Evolutionary conservation across 2,888 invertebrate species (phyloP), one percentile per base, ranked within the genome.

Genomic region (Diplazon laetatorius): DNA sequence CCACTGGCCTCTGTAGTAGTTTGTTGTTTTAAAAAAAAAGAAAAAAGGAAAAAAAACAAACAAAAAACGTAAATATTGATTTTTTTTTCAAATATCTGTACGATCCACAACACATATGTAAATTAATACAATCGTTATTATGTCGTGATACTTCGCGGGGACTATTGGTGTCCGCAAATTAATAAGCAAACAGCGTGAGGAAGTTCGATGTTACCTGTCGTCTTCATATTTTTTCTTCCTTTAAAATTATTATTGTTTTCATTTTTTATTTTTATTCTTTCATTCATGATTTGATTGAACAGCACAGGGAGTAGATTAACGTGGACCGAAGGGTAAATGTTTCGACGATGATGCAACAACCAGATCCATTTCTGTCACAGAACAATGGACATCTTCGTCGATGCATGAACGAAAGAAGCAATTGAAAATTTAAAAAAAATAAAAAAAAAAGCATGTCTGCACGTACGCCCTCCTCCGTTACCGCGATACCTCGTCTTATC

Each of bases 1-100:
- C 59, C 65, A 88, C 88, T 88, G 88, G 88, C 88, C 88, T 88
- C 80, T 87, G 88, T 87, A 88, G 88, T 88, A 88, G 86, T 85
- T 81, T 76, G 71, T 70, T 30, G 50, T 52, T 48, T 50, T 57
- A 75, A 48, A 76, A 59, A 72, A 68, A 42, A 69, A 66, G 37
- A 16, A 57, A 12, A 59, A 30, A 30, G 6, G 6, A 30, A 30
- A 30, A 30, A 30, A 30, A 30, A 2, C 6, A 30, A 30, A 6
- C 20, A 48, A 16, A 37, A 20, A 30, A 46, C 37, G 68, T 68
- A 18, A 55, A 65, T n/a, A n/a, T n/a, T n/a, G n/a, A 76, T 62
- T 60, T 62, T 2, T 22, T 75, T 74, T 68, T 55, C n/a, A n/a
- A n/a, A 30, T 52, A 30, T n/a, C 6, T 57, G 22, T 48, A 57